A percentile compares a stretch with the other conserved stretches of the same genome.
These are phyloP conservation scores for Rhizomys pruinosus DNA, from an alignment of 2,113 vertebrate species.

Conservation along the genomic window DNA sequence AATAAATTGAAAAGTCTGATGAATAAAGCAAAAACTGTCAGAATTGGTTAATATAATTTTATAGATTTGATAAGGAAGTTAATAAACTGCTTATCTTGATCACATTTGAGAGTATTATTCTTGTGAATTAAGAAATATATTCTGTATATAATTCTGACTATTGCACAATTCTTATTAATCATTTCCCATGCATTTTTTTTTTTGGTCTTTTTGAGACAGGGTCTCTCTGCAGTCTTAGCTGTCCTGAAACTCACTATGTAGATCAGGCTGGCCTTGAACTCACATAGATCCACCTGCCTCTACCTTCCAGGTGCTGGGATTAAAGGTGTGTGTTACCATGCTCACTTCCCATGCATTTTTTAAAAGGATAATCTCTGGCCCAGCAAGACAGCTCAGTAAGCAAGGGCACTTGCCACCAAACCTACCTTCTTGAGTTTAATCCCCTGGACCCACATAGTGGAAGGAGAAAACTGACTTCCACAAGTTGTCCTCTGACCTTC, in stretches of 20 bases:
- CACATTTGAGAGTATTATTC: conserved; percentile 19
- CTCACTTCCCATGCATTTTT: not conserved
- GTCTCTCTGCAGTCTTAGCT: too few species aligned
- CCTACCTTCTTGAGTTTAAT: not conserved
- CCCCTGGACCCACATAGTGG: not conserved
- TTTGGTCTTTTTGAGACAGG: too few species aligned
- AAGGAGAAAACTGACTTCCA: not conserved
- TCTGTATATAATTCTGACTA: not conserved
- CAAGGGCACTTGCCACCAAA: too few species aligned
- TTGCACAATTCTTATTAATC: conserved; percentile 22
- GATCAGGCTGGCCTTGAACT: too few species aligned
- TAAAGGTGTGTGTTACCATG: too few species aligned
- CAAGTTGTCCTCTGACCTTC: not conserved
- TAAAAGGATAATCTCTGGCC: not conserved
- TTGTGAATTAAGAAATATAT: conserved; percentile 50
- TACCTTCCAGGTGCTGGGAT: too few species aligned
- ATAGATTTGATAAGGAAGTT: conserved; percentile 13
- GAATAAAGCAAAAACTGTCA: conserved; percentile 8
- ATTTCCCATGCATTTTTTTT: not conserved
- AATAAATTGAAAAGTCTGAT: not conserved
- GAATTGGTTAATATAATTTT: not conserved
- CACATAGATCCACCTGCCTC: too few species aligned
- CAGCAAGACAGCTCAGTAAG: not conserved
- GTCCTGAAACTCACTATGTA: too few species aligned
- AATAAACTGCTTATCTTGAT: conserved; percentile 27